phyloP scores from a whole-genome alignment of 1,140 invertebrate species.

The Tigriopus japonicus region DNA sequence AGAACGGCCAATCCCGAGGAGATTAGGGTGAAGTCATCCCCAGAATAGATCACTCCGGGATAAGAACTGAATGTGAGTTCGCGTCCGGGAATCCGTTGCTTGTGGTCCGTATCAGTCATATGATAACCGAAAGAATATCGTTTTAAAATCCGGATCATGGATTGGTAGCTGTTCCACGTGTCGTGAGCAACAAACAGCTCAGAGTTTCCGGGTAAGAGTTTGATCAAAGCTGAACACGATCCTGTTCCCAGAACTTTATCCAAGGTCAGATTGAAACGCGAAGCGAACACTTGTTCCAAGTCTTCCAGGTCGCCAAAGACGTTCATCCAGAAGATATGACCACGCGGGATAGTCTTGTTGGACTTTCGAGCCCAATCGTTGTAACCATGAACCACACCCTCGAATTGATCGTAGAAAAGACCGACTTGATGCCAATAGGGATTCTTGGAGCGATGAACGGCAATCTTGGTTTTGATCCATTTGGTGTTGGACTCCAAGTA shows the following conservation, averaged over 20 bases:
- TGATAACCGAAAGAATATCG: constrained; percentile 66
- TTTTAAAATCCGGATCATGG: constrained; percentile 75
- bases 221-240: constrained; percentile 40
- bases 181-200: constrained; percentile 44
- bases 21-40: constrained; percentile 64
- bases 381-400: constrained; percentile 32
- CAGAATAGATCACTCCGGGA: constrained; percentile 62
- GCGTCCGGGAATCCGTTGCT: constrained; percentile 32
- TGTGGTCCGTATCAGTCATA: constrained; percentile 25
- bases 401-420: constrained; percentile 29
- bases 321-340: constrained; percentile 30
- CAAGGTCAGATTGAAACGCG: constrained; percentile 18
- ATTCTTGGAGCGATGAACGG: constrained; percentile 45
- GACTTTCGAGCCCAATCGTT: constrained; percentile 19
- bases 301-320: constrained; percentile 56
- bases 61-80: constrained; percentile 65
- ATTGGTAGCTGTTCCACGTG: constrained; percentile 47
- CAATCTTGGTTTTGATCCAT: constrained; percentile 32
- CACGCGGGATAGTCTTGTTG: constrained; percentile 16
- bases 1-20: constrained; percentile 40
- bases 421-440: constrained; percentile 24
- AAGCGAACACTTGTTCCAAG: constrained; percentile 32
- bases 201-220: constrained; percentile 32
- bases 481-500: constrained; percentile 43
- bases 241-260: constrained; percentile 21